Conservation (phyloP, 35 echinoderm and acorn worm species). For the Ophiothrix spiculata region DNA sequence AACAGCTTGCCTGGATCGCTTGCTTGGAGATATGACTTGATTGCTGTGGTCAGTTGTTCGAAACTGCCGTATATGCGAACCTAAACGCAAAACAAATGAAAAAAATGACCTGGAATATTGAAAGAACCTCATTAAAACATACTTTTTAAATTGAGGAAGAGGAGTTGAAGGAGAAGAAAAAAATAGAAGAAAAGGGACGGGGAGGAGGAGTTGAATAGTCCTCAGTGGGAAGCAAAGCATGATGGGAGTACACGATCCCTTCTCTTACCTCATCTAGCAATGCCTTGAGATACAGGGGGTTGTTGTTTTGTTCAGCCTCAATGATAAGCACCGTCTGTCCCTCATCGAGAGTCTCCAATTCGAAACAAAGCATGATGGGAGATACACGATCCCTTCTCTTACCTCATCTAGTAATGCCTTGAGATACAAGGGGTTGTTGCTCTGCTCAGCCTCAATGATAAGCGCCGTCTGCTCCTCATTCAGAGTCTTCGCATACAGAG, state of each 20-base stretch:
- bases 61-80: constrained; percentile 86
- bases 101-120: background rate
- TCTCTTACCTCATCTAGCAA: no score
- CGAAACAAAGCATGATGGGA: background rate
- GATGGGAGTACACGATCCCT: no score
- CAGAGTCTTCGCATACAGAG: constrained; percentile 78
- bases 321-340: no score
- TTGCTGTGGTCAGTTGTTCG: constrained; percentile 62
- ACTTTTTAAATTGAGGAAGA: no score
- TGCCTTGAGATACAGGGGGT: no score
- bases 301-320: no score
- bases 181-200: no score
- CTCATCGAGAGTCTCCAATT: no score
- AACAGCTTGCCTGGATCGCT: constrained; percentile 71
- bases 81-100: constrained; percentile 28
- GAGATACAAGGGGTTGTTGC: constrained; percentile 80
- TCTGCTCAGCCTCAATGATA: constrained; percentile 68
- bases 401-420: constrained; percentile 91
- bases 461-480: constrained; percentile 59
- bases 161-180: no score
- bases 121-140: no score
- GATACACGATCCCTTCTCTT: background rate
- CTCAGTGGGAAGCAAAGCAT: no score
- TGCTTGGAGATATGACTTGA: constrained; percentile 70
- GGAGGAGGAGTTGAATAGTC: no score